Base-by-base conservation (phyloP, 2,888 invertebrate species). In the Chymomyza amoena region DNA sequence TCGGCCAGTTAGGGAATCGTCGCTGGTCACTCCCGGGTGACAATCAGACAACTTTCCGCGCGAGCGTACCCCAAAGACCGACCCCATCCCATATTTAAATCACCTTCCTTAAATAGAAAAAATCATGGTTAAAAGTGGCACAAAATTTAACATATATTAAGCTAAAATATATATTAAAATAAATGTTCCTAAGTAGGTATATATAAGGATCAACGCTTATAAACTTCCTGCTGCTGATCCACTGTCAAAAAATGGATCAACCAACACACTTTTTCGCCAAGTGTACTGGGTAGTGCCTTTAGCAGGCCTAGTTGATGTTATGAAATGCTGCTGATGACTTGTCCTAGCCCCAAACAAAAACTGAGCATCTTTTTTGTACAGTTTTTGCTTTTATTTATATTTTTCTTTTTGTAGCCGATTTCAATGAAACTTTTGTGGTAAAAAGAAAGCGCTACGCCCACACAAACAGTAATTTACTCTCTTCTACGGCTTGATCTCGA, bases 401-500 rank as follows among this genome's bases (percentile, higher is more conserved):
- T 1, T 32, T 32, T 32, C 7, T 32, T 32, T 32, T 32, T 59
- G 32, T 20, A 16, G 45, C 28, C 32, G 57, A 66, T 64, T 77
- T 79, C 74, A 72, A 62, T 79, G 57, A 61, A 64, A 69, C 45
- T 71, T 83, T 63, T 71, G 68, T 45, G 39, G 13, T 13, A 45
- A 45, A 45, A 45, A 45, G 39, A 45, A 45, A 45, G 39, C 39
- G 39, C 39, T 45, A 13, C 39, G 39, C 39, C 39, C 39, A 45
- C 39, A 32, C 7, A 32, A 32, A 32, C 7, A 7, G 32, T 32
- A 32, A 32, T 45, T 45, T 45, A 45, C 39, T 45, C 39, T 10
- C 39, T 45, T 13, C 78, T 77, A 81, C 67, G 72, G 62, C 62
- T 50, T 50, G 13, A 68, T 72, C 79, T 78, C 88, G 87, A 88